Evolutionary conservation across 2,888 invertebrate genomes (phyloP), one percentile per base, ranked within the genome.

Genomic region (Caenorhabditis sp.): DNA sequence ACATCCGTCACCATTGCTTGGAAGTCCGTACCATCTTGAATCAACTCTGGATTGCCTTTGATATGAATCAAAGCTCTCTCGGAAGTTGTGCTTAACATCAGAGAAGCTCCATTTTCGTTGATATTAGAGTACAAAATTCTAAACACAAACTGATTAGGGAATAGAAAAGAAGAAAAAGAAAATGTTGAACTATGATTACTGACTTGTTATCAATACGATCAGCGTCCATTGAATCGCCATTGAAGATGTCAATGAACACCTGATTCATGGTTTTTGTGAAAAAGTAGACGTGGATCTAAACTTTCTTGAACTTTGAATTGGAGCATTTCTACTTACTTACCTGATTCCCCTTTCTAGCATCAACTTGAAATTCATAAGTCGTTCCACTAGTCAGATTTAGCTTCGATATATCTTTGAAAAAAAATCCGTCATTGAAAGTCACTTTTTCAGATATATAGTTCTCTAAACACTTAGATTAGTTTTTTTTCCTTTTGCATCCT

Each of bases 1-100:
- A 72, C 40, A 53, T 79, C 79, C 1, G 79, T 79, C 0, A 79
- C 26, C 71, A 79, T 44, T 37, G 72, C 68, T 68, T 80, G 72
- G 20, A 80, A 80, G 64, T 80, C 80, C 18, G 55, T 35, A 4
- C 51, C 67, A 4, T 40, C 2, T 37, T 35, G 13, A 1, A 40
- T 22, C 5, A 72, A 72, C 8, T 40, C 58, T 13, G 72, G 71
- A 56, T 80, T 51, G 24, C 68, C 71, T 47, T 62, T n/a, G 15
- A 80, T 58, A 40, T 56, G 61, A 32, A 80, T 50, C 3, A 72
- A 4, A 0, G 72, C 72, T 28, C 68, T 62, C 4, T 80, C 55
- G 0, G 18, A 3, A 40, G 28, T 47, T 11, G 68, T 61, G 3
- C 55, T 72, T 28, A 80, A 22, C 13, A 15, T 8, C n/a, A 60